Percentiles rank a stretch among this genome's conserved stretches.
These are phyloP conservation scores for Eulemur coronatus DNA, from an alignment of 2,797 vertebrate genomes.

Conservation along the genomic window DNA sequence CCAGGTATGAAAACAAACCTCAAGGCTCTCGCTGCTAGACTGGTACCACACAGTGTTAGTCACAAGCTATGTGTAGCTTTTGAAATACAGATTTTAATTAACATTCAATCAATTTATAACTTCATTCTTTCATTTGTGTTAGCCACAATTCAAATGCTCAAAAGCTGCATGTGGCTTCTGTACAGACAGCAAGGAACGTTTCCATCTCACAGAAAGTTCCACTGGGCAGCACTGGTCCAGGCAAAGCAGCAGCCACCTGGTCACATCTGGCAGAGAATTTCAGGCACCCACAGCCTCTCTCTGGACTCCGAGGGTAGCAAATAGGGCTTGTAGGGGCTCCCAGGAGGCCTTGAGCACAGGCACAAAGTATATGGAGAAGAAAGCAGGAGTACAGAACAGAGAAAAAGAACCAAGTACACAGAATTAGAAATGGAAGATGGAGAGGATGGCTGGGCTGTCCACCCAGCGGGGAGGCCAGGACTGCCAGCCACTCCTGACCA, in stretches of 20 bases:
- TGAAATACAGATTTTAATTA: not conserved
- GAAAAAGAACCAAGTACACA: not conserved
- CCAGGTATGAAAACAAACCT: not conserved
- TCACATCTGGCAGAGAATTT: rapidly evolving
- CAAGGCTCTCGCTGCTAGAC: not conserved
- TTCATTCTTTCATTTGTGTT: not conserved
- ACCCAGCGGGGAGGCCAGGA: not conserved
- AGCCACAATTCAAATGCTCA: not conserved
- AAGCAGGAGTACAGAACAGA: not conserved
- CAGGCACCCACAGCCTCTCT: not conserved
- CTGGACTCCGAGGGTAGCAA: not conserved
- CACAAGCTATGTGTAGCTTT: not conserved
- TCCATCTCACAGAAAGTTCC: not conserved
- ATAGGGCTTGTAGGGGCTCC: not conserved
- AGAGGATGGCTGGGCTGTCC: not conserved
- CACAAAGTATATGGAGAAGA: not conserved
- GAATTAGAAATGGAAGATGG: not conserved
- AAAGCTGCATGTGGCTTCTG: not conserved
- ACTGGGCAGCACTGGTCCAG: not conserved
- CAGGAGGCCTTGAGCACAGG: not conserved
- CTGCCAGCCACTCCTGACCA: not conserved
- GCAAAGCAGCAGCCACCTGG: not conserved
- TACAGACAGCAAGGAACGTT: not conserved
- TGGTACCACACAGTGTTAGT: too few species aligned
- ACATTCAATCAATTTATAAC: not conserved